A percentile compares a stretch with the other conserved stretches of the same genome.
Evolutionary conservation across 2,113 vertebrate species (phyloP).

Genomic region (Sander vitreus): DNA sequence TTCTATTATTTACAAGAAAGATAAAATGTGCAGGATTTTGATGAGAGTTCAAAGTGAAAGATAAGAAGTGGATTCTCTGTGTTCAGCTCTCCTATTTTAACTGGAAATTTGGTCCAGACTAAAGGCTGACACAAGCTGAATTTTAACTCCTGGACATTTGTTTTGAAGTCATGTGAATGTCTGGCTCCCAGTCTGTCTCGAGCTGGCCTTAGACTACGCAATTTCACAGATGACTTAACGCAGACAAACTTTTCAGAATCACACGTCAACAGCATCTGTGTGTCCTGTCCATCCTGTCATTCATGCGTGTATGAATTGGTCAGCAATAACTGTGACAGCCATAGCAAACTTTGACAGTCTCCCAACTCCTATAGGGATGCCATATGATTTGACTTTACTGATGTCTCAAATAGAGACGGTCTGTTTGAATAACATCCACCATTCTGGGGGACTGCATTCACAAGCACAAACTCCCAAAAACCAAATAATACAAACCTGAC

Average conservation of each 20-base stretch:
- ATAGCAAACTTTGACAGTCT: background rate
- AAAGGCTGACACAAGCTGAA: constrained; percentile 24
- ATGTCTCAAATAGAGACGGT: background rate
- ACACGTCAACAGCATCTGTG: background rate
- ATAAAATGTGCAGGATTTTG: background rate
- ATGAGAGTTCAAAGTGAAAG: constrained; percentile 11
- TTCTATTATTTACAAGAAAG: background rate
- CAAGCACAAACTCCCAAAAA: background rate
- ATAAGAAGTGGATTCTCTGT: constrained; percentile 25
- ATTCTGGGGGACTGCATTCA: background rate
- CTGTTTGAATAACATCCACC: constrained; percentile 8
- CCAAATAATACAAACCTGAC: constrained; percentile 1
- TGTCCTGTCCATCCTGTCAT: constrained; percentile 8
- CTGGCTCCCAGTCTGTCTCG: constrained; percentile 8
- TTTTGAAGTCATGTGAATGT: constrained; percentile 44
- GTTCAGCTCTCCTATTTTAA: background rate
- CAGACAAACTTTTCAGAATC: constrained; percentile 35
- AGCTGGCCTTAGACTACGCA: constrained; percentile 29
- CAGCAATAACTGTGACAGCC: background rate
- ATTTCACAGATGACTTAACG: constrained; percentile 54
- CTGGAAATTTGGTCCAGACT: constrained; percentile 12
- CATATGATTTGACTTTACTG: background rate
- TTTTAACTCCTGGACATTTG: constrained; percentile 44
- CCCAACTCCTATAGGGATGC: background rate
- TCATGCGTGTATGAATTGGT: constrained; percentile 12